Percentiles rank a stretch among this genome's conserved stretches.
Conservation (phyloP, 2,797 vertebrate species). For the Dendrocincla tyrannina region DNA sequence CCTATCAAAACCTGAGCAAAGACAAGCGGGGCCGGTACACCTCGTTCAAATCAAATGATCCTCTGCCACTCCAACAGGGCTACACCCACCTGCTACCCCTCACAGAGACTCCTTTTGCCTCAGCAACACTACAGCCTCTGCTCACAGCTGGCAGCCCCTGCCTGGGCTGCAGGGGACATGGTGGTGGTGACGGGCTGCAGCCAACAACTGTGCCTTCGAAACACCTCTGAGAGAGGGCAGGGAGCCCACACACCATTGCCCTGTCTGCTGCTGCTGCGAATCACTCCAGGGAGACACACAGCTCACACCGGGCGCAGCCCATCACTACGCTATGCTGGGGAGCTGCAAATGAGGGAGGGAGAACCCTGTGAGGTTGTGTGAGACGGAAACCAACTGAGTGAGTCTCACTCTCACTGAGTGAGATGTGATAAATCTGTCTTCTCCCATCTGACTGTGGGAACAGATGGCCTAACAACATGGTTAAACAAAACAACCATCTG, state of each 20-base stretch:
- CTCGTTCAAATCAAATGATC: neutral
- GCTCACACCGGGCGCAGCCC: neutral
- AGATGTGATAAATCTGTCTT: constrained; percentile 53
- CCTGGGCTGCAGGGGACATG: neutral
- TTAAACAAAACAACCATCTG: constrained; percentile 59
- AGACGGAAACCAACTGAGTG: constrained; percentile 53
- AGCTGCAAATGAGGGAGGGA: constrained; percentile 6
- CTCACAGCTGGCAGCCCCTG: neutral
- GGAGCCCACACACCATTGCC: neutral
- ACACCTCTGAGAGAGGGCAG: neutral
- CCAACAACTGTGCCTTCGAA: neutral
- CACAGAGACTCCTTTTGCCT: neutral
- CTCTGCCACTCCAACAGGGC: neutral
- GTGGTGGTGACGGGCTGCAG: neutral
- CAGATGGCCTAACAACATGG: constrained; percentile 50
- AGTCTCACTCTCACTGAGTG: constrained; percentile 42
- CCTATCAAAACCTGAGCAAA: neutral
- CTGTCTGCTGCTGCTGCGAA: neutral
- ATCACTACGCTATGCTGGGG: neutral
- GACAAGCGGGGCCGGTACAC: neutral
- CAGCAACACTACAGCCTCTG: neutral
- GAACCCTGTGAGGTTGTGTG: neutral
- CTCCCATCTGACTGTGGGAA: constrained; percentile 23
- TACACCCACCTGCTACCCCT: neutral
- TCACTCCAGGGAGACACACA: neutral